Conservation (phyloP, 1,140 invertebrate genomes). For the Eciton burchellii region DNA sequence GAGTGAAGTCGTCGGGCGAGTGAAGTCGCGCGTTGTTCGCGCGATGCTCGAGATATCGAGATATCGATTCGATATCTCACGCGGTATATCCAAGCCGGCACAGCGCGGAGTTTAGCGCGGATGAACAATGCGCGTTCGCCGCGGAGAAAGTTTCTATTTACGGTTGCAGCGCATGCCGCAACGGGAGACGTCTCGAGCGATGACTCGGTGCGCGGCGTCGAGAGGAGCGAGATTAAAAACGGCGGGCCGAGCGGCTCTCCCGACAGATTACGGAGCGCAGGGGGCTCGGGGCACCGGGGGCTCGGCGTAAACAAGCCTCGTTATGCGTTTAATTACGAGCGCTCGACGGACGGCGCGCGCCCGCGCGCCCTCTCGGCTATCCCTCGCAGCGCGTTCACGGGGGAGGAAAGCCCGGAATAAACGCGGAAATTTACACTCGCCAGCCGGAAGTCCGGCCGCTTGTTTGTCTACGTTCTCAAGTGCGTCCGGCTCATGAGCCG, state of each 20-base stretch:
- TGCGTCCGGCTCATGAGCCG: not conserved
- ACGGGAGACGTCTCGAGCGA: slow-evolving; percentile 35
- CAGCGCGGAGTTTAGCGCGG: not conserved
- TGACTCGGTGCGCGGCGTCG: slow-evolving; percentile 55
- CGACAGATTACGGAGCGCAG: slow-evolving; percentile 75
- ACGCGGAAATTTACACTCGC: slow-evolving; percentile 10
- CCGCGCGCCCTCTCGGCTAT: not conserved
- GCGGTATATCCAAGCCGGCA: not conserved
- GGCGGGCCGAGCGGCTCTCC: slow-evolving; percentile 75
- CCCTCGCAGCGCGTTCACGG: slow-evolving; percentile 11
- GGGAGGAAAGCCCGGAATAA: not conserved
- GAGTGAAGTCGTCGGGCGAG: too few species aligned
- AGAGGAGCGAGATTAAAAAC: slow-evolving; percentile 77
- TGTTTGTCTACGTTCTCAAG: not conserved
- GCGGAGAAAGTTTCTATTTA: slow-evolving; percentile 60
- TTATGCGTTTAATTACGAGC: slow-evolving; percentile 77
- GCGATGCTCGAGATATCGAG: not conserved
- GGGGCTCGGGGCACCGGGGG: slow-evolving; percentile 36
- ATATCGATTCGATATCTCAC: slow-evolving; percentile 22
- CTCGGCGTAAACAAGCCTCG: slow-evolving; percentile 76
- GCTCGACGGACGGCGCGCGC: slow-evolving; percentile 45
- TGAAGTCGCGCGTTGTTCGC: too few species aligned
- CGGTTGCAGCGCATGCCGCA: not conserved
- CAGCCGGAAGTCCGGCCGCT: not conserved
- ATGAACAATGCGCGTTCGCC: slow-evolving; percentile 38